Conservation (phyloP, 2,797 vertebrate species). For the Hippopotamyrus pictus region DNA sequence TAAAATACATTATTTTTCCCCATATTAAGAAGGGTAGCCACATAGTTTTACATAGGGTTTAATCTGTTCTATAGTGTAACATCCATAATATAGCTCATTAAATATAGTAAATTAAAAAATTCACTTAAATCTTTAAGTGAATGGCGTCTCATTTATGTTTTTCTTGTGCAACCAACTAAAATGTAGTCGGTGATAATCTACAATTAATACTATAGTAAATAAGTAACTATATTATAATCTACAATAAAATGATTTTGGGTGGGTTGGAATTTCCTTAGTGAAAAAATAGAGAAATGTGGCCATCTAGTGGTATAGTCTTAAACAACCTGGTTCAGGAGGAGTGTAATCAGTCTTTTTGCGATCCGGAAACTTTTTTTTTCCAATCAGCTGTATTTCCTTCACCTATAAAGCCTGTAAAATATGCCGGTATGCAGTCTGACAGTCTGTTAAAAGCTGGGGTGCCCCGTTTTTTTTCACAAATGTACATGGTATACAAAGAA, state of each 20-base stretch:
- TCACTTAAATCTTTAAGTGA: neutral
- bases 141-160: neutral
- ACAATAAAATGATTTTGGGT: neutral
- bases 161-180: neutral
- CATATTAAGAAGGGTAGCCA: neutral
- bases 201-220: neutral
- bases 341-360: neutral
- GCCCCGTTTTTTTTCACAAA: neutral
- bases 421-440: neutral
- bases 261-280: neutral
- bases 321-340: neutral
- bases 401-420: neutral
- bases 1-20: neutral
- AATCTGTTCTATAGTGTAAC: neutral
- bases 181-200: neutral
- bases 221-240: neutral
- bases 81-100: neutral
- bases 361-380: neutral
- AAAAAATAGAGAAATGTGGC: neutral
- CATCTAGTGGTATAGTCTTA: neutral
- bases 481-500: neutral
- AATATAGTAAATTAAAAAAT: no score
- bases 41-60: neutral
- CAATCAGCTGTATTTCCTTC: neutral
- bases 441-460: neutral